A percentile compares a stretch with the other conserved stretches of the same genome.
phyloP scores from a whole-genome alignment of 2,797 vertebrate species.

The Phrynocephalus vlangalii region DNA sequence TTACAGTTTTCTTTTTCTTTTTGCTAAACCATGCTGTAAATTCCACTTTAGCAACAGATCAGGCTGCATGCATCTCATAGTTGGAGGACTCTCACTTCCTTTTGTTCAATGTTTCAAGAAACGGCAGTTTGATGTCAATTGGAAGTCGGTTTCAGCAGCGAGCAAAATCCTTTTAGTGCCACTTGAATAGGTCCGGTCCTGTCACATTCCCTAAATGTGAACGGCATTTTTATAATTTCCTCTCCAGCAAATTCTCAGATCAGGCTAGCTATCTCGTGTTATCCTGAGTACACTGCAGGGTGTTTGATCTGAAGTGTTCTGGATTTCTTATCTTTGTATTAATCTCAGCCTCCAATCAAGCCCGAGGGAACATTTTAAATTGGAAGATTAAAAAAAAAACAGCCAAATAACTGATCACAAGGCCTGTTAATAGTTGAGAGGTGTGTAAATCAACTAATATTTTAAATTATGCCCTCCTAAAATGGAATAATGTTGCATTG shows the following conservation, averaged over 20 bases:
- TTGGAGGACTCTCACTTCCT: constrained; percentile 55
- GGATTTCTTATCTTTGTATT: constrained; percentile 42
- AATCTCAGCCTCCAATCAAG: constrained; percentile 32
- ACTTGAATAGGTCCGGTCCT: constrained; percentile 54
- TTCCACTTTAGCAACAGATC: constrained; percentile 60
- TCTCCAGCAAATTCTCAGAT: constrained; percentile 47
- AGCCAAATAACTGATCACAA: constrained; percentile 20
- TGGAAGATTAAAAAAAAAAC: constrained; percentile 16
- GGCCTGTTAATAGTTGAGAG: constrained; percentile 54
- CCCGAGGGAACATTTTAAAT: constrained; percentile 13
- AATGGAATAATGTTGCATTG: constrained; percentile 44
- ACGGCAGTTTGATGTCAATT: constrained; percentile 65
- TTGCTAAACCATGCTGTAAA: constrained; percentile 61
- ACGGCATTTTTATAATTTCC: constrained; percentile 54
- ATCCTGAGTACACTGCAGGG: constrained; percentile 43
- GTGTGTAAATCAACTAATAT: constrained; percentile 38
- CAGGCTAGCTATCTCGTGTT: constrained; percentile 10
- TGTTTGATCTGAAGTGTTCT: constrained; percentile 39
- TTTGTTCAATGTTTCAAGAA: constrained; percentile 54
- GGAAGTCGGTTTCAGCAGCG: constrained; percentile 55
- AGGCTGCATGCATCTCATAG: constrained; percentile 62
- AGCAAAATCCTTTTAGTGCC: constrained; percentile 56
- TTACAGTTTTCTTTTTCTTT: constrained; percentile 43
- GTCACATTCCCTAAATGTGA: constrained; percentile 55
- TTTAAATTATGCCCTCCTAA: constrained; percentile 34